Evolutionary conservation across 2,888 invertebrate genomes (phyloP), one percentile per base, ranked within the genome.

Genomic region (Cryptus armator): DNA sequence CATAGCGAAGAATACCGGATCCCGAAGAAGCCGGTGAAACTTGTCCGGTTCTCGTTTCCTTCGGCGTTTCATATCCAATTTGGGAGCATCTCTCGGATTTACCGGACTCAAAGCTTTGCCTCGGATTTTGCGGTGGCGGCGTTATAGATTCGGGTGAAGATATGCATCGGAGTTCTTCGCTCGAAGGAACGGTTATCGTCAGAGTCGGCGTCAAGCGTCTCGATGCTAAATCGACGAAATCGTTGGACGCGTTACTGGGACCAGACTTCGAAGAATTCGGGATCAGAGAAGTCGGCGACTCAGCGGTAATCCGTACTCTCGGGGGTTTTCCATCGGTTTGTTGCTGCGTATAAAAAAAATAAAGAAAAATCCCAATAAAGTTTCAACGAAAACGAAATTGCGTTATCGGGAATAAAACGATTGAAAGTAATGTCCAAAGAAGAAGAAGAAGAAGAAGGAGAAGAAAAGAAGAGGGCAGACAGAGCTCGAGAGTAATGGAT

Each of bases 151-250:
- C 88, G 92, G 95, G 68, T 0, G 93, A 90, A 2, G 92, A 90
- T 16, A 90, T 79, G 19, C 86, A 87, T 43, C 90, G 94, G 70
- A 95, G 91, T 89, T 96, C 96, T 83, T 96, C 96, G 74, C 95
- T 95, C 0, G 96, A 95, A 0, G 96, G 96, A 91, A 96, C 95
- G 0, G 96, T 95, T 24, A 96, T 93, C 0, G 96, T 96, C 82
- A 96, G 89, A 0, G 94, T 95, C 3, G 94, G 94, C 1, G 93
- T 92, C n/a, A 92, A 89, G 46, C 92, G 92, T 56, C 90, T 91
- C 37, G 90, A 56, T 3, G 88, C 80, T 16, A 84, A 79, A 81
- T 90, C 90, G 5, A 86, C 81, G n/a, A 80, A 81, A 48, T 89
- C 89, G 0, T 86, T 87, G 3, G 79, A 1, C 19, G 53, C 48